Conservation (phyloP, 2,888 invertebrate genomes). For the Phortica magna region DNA sequence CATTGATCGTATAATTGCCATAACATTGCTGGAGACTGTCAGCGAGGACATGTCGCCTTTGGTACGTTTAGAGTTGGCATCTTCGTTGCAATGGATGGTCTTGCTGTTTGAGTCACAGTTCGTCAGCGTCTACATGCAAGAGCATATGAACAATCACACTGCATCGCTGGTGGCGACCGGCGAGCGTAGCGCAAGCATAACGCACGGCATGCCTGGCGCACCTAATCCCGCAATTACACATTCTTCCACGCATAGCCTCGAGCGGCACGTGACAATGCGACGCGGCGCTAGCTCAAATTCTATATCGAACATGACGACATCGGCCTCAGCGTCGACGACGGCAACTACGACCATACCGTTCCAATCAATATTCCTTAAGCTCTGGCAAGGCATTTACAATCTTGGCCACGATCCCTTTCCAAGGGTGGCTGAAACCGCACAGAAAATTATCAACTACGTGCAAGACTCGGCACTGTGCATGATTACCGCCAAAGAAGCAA, state of each 20-base stretch:
- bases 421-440: conserved; percentile 88
- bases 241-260: conserved; percentile 77
- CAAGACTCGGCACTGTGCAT: conserved; percentile 81
- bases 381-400: conserved; percentile 90
- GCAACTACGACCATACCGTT: conserved; percentile 70
- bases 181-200: conserved; percentile 68
- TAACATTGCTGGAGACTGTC: conserved; percentile 88
- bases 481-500: conserved; percentile 77
- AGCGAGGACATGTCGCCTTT: conserved; percentile 91
- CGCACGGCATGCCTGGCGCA: conserved; percentile 57
- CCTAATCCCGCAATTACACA: conserved; percentile 48
- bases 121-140: conserved; percentile 86
- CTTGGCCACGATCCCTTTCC: conserved; percentile 94
- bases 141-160: conserved; percentile 69
- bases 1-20: conserved; percentile 95
- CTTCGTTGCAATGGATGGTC: conserved; percentile 91
- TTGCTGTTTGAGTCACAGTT: conserved; percentile 93
- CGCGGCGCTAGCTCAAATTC: conserved; percentile 86
- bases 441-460: conserved; percentile 87
- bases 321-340: conserved; percentile 41
- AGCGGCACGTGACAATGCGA: conserved; percentile 79
- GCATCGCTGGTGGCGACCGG: conserved; percentile 50
- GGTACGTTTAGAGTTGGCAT: conserved; percentile 91
- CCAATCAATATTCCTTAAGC: conserved; percentile 89
- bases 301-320: conserved; percentile 80